Evolutionary conservation across 2,888 invertebrate species (phyloP), one percentile per base, ranked within the genome.

Genomic region (Drosophila limbata): DNA sequence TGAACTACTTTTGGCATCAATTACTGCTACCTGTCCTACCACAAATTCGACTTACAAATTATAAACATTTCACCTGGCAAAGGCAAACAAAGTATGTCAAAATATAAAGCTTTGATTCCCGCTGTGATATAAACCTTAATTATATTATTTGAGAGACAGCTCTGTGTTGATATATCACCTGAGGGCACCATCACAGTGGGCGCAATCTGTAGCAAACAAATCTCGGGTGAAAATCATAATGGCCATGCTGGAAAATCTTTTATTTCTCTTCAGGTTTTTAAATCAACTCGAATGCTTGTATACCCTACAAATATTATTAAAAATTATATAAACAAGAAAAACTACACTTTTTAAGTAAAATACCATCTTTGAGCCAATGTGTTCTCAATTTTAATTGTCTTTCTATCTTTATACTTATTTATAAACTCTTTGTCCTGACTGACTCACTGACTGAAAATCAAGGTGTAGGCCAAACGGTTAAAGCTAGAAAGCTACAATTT

Each of bases 151-250:
- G 79, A 81, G 67, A 83, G 88, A 59, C 59, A 56, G 73, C 69
- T 55, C 69, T 55, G 60, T 15, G 66, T 55, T 87, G 87, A 87
- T 84, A 87, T 69, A 84, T 84, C 75, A 71, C 87, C 89, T 35
- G 37, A 48, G 66, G 81, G 84, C 65, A 45, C n/a, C 25, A 25
- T 25, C 44, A 39, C 78, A 53, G 59, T 73, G 45, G 61, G 44
- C 56, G 77, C 86, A 81, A 87, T 81, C 89, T 81, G 73, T 68
- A 55, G 60, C 57, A 17, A 61, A 64, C 69, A 69, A 86, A 79
- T 83, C 84, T 68, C 52, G 63, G 63, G 88, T 87, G 88, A 84
- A 84, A 84, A 84, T 79, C 73, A 72, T 79, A 84, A 89, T 89
- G 79, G 45, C 25, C 57, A 33, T 10, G 47, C 45, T 47, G 57